Conservation (phyloP, 35 echinoderm and acorn worm genomes). For the Diadema setosum region DNA sequence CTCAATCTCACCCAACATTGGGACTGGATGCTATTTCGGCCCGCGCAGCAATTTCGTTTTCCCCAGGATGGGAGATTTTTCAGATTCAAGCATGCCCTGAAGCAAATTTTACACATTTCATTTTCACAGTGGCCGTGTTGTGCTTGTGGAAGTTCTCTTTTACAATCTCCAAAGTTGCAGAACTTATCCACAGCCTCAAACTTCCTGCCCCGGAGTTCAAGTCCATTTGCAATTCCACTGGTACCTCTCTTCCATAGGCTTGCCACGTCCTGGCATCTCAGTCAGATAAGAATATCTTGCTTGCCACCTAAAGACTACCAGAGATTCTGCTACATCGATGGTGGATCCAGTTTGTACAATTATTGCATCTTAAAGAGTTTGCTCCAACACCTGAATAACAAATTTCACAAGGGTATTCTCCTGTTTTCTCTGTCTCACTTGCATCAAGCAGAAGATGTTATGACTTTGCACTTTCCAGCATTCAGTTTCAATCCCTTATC, state of each 20-base stretch:
- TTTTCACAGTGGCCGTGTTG: too few species aligned
- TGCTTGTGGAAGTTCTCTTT: too few species aligned
- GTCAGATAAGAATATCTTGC: not conserved
- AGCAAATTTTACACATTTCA: too few species aligned
- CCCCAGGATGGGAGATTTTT: too few species aligned
- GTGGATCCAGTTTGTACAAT: not conserved
- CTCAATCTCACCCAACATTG: too few species aligned
- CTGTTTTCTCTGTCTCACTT: not conserved
- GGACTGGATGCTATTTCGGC: too few species aligned
- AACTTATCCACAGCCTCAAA: not conserved
- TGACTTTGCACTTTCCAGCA: constrained; percentile 45
- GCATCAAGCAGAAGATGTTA: constrained; percentile 5
- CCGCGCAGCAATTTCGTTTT: too few species aligned
- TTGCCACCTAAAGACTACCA: not conserved
- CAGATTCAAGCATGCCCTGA: too few species aligned
- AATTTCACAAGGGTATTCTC: not conserved
- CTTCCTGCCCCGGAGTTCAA: not conserved
- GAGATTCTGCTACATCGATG: not conserved
- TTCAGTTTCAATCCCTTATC: constrained; percentile 37
- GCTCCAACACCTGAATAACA: not conserved
- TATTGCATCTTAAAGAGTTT: not conserved
- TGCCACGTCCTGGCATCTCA: not conserved
- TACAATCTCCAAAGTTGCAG: not conserved
- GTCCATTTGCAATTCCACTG: not conserved
- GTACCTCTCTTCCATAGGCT: not conserved